Percentiles rank a stretch among this genome's conserved stretches.
Evolutionary conservation across 2,888 invertebrate species (phyloP).

Genomic region (Caradrina kadenii): DNA sequence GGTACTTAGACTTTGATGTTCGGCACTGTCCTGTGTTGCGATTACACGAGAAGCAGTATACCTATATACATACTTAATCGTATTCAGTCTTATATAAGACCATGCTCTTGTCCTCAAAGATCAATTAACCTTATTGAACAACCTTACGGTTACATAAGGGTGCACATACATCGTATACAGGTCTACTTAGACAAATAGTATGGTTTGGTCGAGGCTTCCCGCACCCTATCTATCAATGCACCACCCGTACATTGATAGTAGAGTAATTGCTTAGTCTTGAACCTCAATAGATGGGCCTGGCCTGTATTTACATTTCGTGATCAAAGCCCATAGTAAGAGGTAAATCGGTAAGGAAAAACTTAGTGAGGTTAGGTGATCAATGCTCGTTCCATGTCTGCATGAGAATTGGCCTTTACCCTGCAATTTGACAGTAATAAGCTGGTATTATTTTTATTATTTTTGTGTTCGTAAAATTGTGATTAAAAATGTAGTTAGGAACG

Average conservation of each 20-base stretch:
- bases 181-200: conserved; percentile 46
- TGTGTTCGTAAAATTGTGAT: too few relatives aligned
- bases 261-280: conserved; percentile 32
- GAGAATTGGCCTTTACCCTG: too few relatives aligned
- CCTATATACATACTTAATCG: neutral
- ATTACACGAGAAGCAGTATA: neutral
- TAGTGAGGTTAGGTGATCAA: too few relatives aligned
- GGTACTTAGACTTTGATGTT: conserved; percentile 25
- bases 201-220: conserved; percentile 31
- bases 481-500: too few relatives aligned
- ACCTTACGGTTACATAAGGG: conserved; percentile 34
- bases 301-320: too few relatives aligned
- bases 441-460: too few relatives aligned
- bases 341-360: too few relatives aligned
- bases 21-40: neutral
- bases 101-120: conserved; percentile 14
- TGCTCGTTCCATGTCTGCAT: too few relatives aligned
- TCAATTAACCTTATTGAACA: conserved; percentile 45
- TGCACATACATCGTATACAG: conserved; percentile 10
- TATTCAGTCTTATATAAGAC: conserved; percentile 14
- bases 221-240: conserved; percentile 5
- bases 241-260: conserved; percentile 37
- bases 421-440: too few relatives aligned
- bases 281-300: neutral
- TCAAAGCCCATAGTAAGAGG: too few relatives aligned